Conservation (phyloP, 2,888 invertebrate genomes). For the Napeogenes sylphis region DNA sequence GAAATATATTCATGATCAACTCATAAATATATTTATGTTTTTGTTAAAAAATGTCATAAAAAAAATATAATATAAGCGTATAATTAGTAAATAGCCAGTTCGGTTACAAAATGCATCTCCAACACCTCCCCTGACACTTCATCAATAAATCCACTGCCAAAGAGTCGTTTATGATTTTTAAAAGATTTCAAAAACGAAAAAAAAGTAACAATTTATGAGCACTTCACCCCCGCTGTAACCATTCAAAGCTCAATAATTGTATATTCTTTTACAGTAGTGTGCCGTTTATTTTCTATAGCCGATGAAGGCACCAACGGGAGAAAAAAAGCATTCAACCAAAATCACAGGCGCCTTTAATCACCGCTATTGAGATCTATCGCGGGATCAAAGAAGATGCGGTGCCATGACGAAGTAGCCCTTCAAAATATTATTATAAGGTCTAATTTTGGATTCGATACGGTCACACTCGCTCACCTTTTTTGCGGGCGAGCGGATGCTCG, state of each 20-base stretch:
- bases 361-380: slow-evolving; percentile 77
- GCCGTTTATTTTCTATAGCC: slow-evolving; percentile 71
- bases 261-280: slow-evolving; percentile 78
- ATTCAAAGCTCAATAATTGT: slow-evolving; percentile 77
- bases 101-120: slow-evolving; percentile 48
- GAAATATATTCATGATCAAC: no score
- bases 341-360: slow-evolving; percentile 78
- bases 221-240: slow-evolving; percentile 77
- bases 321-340: slow-evolving; percentile 75
- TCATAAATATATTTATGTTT: no score
- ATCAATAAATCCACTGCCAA: slow-evolving; percentile 60
- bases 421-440: slow-evolving; percentile 65
- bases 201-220: slow-evolving; percentile 75
- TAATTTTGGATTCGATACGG: slow-evolving; percentile 56
- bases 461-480: slow-evolving; percentile 60
- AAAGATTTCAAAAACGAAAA: slow-evolving; percentile 62
- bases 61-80: slow-evolving; percentile 35
- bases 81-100: slow-evolving; percentile 64
- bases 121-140: slow-evolving; percentile 54
- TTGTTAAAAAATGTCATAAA: no score
- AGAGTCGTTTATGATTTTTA: slow-evolving; percentile 68
- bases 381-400: slow-evolving; percentile 67
- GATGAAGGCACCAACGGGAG: slow-evolving; percentile 62
- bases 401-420: slow-evolving; percentile 61
- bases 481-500: slow-evolving; percentile 75